phyloP scores from a whole-genome alignment of 2,113 vertebrate species.

The Acanthisitta chloris region DNA sequence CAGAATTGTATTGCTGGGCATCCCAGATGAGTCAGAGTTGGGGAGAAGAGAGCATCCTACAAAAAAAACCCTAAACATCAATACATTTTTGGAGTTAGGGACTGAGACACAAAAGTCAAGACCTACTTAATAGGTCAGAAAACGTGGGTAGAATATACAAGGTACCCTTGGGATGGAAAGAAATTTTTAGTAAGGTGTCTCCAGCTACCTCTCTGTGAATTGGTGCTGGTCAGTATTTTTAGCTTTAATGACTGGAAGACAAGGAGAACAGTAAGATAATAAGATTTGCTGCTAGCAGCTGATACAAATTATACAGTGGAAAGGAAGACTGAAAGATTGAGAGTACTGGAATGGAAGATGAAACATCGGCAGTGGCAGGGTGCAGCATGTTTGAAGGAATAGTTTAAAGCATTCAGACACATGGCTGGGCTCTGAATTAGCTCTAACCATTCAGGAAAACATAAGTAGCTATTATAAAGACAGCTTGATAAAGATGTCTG shows the following conservation, averaged over 20 bases:
- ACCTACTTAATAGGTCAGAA: neutral
- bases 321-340: neutral
- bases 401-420: conserved; percentile 31
- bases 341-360: neutral
- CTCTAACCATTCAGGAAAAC: conserved; percentile 31
- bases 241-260: neutral
- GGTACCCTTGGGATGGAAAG: neutral
- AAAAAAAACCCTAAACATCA: neutral
- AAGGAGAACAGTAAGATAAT: neutral
- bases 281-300: neutral
- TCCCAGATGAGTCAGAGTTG: neutral
- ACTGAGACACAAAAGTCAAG: neutral
- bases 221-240: neutral
- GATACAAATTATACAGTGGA: neutral
- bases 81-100: neutral
- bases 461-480: conserved; percentile 31
- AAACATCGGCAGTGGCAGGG: neutral
- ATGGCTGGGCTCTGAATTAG: conserved; percentile 38
- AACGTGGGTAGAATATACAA: neutral
- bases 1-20: neutral
- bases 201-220: neutral
- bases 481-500: conserved; percentile 38
- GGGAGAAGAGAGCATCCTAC: neutral
- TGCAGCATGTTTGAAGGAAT: conserved; percentile 7
- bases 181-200: neutral